Evolutionary conservation across 2,888 invertebrate genomes (phyloP).

Genomic region (Cataglyphis albicans): DNA sequence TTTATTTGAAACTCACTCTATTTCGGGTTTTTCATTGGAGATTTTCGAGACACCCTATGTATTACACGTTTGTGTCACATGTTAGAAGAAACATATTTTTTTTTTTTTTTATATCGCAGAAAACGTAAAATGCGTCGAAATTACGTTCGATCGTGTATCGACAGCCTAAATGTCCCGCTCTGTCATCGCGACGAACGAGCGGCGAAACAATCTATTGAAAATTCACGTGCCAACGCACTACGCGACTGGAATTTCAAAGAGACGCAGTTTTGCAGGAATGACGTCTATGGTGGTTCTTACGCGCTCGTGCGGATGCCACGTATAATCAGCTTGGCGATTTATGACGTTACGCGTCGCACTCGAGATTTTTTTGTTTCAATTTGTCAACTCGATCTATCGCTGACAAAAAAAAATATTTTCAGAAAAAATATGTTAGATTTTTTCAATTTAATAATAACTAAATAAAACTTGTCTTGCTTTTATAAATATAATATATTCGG

Average conservation of each 20-base stretch:
- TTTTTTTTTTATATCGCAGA: not conserved
- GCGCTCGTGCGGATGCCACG: slow-evolving; percentile 60
- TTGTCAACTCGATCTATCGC: not conserved
- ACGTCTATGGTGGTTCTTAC: slow-evolving; percentile 60
- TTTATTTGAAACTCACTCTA: not conserved
- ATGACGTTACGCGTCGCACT: not conserved
- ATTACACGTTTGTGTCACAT: not conserved
- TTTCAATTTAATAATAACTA: no score
- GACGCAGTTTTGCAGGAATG: slow-evolving; percentile 68
- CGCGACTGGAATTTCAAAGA: slow-evolving; percentile 73
- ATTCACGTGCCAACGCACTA: slow-evolving; percentile 75
- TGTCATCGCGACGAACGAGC: slow-evolving; percentile 22
- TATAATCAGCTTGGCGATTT: slow-evolving; percentile 40
- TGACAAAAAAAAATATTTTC: not conserved
- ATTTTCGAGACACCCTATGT: not conserved
- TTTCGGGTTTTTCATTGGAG: no score
- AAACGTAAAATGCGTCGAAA: slow-evolving; percentile 4
- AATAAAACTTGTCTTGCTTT: not conserved
- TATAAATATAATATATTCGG: not conserved
- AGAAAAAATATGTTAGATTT: not conserved
- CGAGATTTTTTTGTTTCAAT: not conserved
- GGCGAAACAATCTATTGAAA: slow-evolving; percentile 70
- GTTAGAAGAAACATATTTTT: not conserved
- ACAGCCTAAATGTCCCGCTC: not conserved
- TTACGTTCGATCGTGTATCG: not conserved